phyloP scores from a whole-genome alignment of 2,113 vertebrate species.

The Bungarus multicinctus region DNA sequence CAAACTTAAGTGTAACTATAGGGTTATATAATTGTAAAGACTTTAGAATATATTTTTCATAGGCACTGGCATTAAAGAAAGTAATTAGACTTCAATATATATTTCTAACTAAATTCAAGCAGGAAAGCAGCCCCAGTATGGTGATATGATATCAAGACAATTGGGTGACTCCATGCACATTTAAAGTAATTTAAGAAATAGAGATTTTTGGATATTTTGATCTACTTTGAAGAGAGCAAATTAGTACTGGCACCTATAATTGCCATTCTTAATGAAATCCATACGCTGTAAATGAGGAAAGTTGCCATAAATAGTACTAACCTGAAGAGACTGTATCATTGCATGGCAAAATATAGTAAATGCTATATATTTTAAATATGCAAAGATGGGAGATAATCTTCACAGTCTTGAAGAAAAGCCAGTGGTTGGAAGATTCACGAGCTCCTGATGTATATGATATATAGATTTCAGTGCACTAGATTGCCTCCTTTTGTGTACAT shows the following conservation, averaged over 20 bases:
- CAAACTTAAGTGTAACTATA: background rate
- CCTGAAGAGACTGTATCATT: slow-evolving; percentile 1
- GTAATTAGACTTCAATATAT: slow-evolving; percentile 13
- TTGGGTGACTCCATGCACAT: slow-evolving; percentile 19
- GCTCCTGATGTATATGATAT: background rate
- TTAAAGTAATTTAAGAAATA: slow-evolving; percentile 34
- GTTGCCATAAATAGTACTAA: slow-evolving; percentile 14
- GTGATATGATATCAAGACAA: slow-evolving; percentile 16
- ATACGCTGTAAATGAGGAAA: slow-evolving; percentile 25
- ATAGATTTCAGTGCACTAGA: background rate
- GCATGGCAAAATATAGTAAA: slow-evolving; percentile 12
- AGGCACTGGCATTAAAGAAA: background rate
- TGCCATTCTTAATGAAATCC: slow-evolving; percentile 28
- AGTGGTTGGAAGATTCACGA: background rate
- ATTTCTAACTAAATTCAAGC: background rate
- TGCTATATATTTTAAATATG: slow-evolving; percentile 4
- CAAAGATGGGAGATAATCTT: slow-evolving; percentile 22
- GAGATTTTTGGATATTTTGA: slow-evolving; percentile 25
- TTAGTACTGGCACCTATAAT: slow-evolving; percentile 30
- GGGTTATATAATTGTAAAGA: background rate
- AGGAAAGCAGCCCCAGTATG: background rate
- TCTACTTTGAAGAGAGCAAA: slow-evolving; percentile 32
- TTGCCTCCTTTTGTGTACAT: background rate
- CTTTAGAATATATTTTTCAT: slow-evolving; percentile 5
- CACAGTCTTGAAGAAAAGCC: background rate